Conservation (phyloP, 2,888 invertebrate species). For the Leptopilina drosophilae region DNA sequence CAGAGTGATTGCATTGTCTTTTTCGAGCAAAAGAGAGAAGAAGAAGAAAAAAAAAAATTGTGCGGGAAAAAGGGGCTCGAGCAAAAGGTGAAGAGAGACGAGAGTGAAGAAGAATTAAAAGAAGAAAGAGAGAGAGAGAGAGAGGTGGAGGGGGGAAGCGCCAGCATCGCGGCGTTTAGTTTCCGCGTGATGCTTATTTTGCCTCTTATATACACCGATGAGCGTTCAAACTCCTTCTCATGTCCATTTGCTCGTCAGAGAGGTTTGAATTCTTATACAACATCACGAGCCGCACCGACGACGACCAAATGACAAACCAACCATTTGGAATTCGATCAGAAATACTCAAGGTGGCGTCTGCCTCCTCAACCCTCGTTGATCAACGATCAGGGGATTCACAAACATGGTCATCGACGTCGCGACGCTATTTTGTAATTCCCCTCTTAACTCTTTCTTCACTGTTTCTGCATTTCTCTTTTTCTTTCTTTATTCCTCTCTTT, state of each 20-base stretch:
- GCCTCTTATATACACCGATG: conserved; percentile 49
- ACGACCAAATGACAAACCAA: conserved; percentile 58
- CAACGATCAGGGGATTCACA: conserved; percentile 43
- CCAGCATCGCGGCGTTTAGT: conserved; percentile 54
- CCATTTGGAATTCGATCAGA: conserved; percentile 76
- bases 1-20: conserved; percentile 36
- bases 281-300: conserved; percentile 56
- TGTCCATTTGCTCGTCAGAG: conserved; percentile 65
- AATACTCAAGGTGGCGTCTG: conserved; percentile 76
- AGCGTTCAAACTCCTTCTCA: conserved; percentile 34
- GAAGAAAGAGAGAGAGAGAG: no score
- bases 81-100: no score
- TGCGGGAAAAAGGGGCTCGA: not conserved
- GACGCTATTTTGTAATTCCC: conserved; percentile 44
- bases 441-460: conserved; percentile 39
- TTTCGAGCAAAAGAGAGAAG: no score
- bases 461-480: conserved; percentile 40
- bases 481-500: conserved; percentile 24
- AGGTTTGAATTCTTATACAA: conserved; percentile 66
- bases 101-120: no score
- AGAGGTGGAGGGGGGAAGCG: conserved; percentile 15
- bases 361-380: conserved; percentile 56
- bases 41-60: not conserved
- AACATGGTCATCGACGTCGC: conserved; percentile 53
- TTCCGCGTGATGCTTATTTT: conserved; percentile 61